Base-by-base conservation (phyloP, 2,113 vertebrate genomes). In the Syngnathus scovelli region DNA sequence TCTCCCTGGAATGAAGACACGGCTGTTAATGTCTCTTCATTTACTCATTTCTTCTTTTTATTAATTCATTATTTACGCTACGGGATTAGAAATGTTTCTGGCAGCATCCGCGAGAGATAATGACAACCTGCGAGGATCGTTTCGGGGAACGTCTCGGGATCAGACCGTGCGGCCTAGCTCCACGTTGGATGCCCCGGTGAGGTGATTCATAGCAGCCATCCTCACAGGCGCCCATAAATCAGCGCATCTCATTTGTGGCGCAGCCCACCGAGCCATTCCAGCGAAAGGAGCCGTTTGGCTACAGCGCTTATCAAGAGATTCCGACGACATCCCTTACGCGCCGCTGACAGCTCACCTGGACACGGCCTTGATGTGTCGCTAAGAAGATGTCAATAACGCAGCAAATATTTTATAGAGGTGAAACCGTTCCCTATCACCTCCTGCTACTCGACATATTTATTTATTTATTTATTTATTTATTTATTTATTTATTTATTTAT, bases 291-390 rank as follows among this genome's bases (percentile, higher is more conserved):
- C 63, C 71, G 48, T 70, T 78, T 71, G 73, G 78, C 77, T 56
- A 64, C 71, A 36, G 7, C 52, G 67, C 75, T 70, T 55, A 79
- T 87, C 79, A 82, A 87, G 76, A 72, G 68, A 86, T 81, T 75
- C 85, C 71, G 74, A 66, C 41, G 69, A 78, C 83, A 90, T 87
- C 73, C 75, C 67, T 86, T 86, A 88, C 58, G 46, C 74, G 70
- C 64, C 51, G 69, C 59, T 85, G 84, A 87, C 83, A 83, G 85
- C 83, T 90, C 65, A 86, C 88, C 85, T 75, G 82, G 86, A 83
- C 85, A 81, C 78, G 86, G 85, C 88, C 88, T 90, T 89, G 87
- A 86, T 84, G 78, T 75, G 78, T 73, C 69, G 82, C 72, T 83
- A 83, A 80, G 72, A 78, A 77, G 68, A 69, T 86, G 83, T 85